A percentile compares a stretch with the other conserved stretches of the same genome.
Evolutionary conservation across 2,113 vertebrate genomes (phyloP).

Genomic region (Vireo altiloquus): DNA sequence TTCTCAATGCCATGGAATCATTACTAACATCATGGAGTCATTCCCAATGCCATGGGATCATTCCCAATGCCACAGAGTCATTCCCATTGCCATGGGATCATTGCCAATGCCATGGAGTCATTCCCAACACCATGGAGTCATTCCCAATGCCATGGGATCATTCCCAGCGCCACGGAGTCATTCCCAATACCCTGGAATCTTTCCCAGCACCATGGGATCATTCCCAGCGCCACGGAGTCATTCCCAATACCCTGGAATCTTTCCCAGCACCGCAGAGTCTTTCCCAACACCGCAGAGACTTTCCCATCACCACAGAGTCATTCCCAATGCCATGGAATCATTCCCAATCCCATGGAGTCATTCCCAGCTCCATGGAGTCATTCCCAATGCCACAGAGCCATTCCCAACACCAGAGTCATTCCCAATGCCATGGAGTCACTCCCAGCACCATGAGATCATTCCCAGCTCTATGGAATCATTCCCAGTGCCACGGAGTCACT

Average conservation of each 20-base stretch:
- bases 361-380: rapidly evolving
- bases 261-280: rapidly evolving
- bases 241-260: rapidly evolving
- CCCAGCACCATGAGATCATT: rapidly evolving
- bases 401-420: rapidly evolving
- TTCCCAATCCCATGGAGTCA: rapidly evolving
- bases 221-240: rapidly evolving
- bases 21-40: rapidly evolving
- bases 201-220: rapidly evolving
- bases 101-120: rapidly evolving
- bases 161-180: rapidly evolving
- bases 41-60: rapidly evolving
- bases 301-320: too few species aligned
- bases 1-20: rapidly evolving
- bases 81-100: rapidly evolving
- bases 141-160: rapidly evolving
- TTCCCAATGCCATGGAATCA: too few species aligned
- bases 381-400: rapidly evolving
- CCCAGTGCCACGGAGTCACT: rapidly evolving
- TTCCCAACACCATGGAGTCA: rapidly evolving
- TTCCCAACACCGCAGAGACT: neutral
- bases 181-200: rapidly evolving
- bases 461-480: rapidly evolving
- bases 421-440: neutral
- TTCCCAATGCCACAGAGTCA: rapidly evolving